Base-by-base conservation (phyloP, 2,113 vertebrate genomes). In the Seriola aureovittata region DNA sequence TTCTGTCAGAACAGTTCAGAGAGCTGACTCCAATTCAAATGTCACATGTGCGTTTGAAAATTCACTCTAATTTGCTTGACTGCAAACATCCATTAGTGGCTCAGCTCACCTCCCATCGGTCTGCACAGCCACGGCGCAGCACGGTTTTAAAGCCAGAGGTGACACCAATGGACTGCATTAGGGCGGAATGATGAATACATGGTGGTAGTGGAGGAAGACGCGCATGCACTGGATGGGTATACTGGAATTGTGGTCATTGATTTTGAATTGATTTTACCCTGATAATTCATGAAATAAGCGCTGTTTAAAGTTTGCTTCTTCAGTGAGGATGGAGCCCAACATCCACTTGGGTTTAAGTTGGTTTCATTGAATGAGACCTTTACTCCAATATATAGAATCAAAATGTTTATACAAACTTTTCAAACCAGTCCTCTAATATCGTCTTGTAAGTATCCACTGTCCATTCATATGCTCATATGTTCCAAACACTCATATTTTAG, bases 61-160 rank as follows among this genome's bases (percentile, higher is more conserved):
- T 82, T 81, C 68, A 52, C 64, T 50, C 70, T 71, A 74, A 87
- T 81, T 83, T 77, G 21, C 58, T 17, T 3, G 0, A 67, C 60
- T 55, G 55, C 75, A 82, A 85, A 85, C 58, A 71, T 54, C 84
- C 74, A 77, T 82, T 66, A 79, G 70, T 23, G 23, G 64, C 69
- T 82, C 57, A 9, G 59, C 40, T 76, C 68, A 29, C 32, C 44
- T 68, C 67, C 76, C 23, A 23, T 16, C 4, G 0, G 32, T 54
- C 76, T 40, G 7, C 54, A 55, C 36, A 23, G 12, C 44, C 63
- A 50, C 64, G 55, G 46, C 1, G 4, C 0, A 5, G 42, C 38
- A 32, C 44, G 12, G 38, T 29, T 55, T 60, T n/a, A 60, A 67
- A 62, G 8, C 55, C 65, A 21, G 25, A 6, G 68, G 52, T 74